Evolutionary conservation across 2,113 vertebrate species (phyloP), one percentile per base, ranked within the genome.

Genomic region (Butorides virescens): DNA sequence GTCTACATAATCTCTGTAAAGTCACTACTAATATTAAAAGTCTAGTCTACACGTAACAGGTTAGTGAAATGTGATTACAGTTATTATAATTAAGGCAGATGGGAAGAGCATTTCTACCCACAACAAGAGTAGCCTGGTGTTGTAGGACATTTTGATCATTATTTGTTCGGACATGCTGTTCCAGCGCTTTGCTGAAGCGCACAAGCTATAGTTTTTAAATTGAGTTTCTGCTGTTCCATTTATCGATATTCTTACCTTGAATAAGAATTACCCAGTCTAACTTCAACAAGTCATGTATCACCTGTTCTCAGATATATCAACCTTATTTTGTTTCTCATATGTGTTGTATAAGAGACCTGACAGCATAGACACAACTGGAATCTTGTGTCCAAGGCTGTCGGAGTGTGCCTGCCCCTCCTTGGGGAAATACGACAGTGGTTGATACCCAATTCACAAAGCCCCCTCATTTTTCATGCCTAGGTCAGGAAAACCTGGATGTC

Each of bases 11-110:
- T 75, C 74, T 90, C 70, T 90, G 14, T 82, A 52, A 87, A 95
- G 77, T 81, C 87, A 68, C 61, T 85, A 68, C 87, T 95, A 93
- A 94, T 72, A 82, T 14, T 91, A 72, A 56, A 86, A 91, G 29
- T 68, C 65, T 53, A 63, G 32, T 52, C 13, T 75, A 3, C 53
- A 42, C 30, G 29, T 56, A 49, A 52, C 52, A 90, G 70, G 56
- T 75, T 83, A 96, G 52, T 46, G 89, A 74, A 71, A 47, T 13
- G 1, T 66, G 56, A 49, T 49, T 72, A 36, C 5, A 3, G 37
- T 86, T 75, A n/a, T 9, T 4, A 13, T 49, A 67, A 52, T 59
- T 71, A 52, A 77, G 16, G 73, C 61, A 72, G 37, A 72, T 66
- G 39, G 25, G 32, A 84, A 49, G 19, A 92, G 49, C 46, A 36